Evolutionary conservation across 2,888 invertebrate species (phyloP).

Genomic region (Carcina quercana): DNA sequence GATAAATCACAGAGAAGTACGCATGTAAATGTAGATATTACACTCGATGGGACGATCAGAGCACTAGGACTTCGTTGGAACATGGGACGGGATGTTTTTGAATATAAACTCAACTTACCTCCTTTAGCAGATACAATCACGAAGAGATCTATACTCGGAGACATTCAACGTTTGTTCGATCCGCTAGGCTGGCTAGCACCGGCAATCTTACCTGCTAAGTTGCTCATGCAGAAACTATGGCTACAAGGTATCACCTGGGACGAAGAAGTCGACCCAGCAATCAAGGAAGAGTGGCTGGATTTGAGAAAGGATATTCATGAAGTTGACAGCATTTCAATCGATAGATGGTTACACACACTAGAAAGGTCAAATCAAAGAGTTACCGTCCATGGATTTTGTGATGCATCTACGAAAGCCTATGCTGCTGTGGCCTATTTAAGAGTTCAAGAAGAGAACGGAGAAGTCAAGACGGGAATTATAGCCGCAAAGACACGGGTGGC

Average conservation of each 20-base stretch:
- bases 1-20: conserved; percentile 4
- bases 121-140: conserved; percentile 1
- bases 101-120: conserved; percentile 14
- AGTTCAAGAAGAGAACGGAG: conserved; percentile 2
- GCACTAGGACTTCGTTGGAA: conserved; percentile 20
- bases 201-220: conserved; percentile 8
- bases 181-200: conserved; percentile 16
- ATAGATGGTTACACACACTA: neutral
- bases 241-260: conserved; percentile 13
- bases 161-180: conserved; percentile 14
- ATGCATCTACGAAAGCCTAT: conserved; percentile 11
- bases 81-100: conserved; percentile 15
- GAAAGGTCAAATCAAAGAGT: conserved; percentile 4
- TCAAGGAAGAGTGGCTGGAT: conserved; percentile 11
- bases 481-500: conserved; percentile 14
- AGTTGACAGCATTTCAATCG: neutral
- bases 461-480: conserved; percentile 7
- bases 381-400: conserved; percentile 10
- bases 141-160: conserved; percentile 12
- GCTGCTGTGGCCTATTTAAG: conserved; percentile 11
- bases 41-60: conserved; percentile 15
- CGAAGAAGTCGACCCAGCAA: conserved; percentile 3
- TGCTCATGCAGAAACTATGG: conserved; percentile 17
- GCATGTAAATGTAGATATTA: conserved; percentile 8
- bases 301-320: conserved; percentile 7